These are phyloP conservation scores for Falco cherrug DNA, from an alignment of 2,797 vertebrate species.

Conservation along the genomic window DNA sequence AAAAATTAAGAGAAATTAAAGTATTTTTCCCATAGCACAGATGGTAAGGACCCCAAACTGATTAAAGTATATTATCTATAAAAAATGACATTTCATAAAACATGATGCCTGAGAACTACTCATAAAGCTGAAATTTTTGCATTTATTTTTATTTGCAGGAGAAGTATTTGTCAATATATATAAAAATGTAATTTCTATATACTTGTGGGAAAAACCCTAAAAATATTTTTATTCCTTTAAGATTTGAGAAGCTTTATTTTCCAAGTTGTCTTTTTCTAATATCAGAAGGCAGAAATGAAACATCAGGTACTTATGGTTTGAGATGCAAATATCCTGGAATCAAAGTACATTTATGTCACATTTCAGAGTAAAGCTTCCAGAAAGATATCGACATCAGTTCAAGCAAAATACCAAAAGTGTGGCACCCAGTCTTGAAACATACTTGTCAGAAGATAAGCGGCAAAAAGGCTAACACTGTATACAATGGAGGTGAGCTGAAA, in stretches of 20 bases:
- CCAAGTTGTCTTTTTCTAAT: neutral
- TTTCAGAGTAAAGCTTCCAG: neutral
- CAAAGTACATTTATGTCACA: neutral
- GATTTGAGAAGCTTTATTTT: neutral
- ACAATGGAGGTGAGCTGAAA: neutral
- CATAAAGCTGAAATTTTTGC: neutral
- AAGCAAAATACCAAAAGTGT: neutral
- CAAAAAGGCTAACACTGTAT: neutral
- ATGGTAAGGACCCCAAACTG: neutral
- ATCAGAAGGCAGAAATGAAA: neutral
- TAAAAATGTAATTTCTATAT: neutral
- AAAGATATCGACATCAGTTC: neutral
- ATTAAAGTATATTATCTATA: neutral
- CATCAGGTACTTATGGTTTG: neutral
- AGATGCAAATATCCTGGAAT: neutral
- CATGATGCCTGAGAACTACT: neutral
- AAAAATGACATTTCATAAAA: neutral
- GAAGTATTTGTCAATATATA: neutral
- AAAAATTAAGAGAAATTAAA: constrained; percentile 40
- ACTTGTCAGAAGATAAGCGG: neutral
- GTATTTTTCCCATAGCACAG: neutral
- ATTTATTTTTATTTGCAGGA: constrained; percentile 7
- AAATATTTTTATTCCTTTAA: neutral
- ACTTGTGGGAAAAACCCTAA: neutral
- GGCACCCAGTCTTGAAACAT: neutral